A percentile compares a stretch with the other conserved stretches of the same genome.
These are phyloP conservation scores for Anastatus disparis DNA, from an alignment of 1,140 invertebrate genomes.

Conservation along the genomic window DNA sequence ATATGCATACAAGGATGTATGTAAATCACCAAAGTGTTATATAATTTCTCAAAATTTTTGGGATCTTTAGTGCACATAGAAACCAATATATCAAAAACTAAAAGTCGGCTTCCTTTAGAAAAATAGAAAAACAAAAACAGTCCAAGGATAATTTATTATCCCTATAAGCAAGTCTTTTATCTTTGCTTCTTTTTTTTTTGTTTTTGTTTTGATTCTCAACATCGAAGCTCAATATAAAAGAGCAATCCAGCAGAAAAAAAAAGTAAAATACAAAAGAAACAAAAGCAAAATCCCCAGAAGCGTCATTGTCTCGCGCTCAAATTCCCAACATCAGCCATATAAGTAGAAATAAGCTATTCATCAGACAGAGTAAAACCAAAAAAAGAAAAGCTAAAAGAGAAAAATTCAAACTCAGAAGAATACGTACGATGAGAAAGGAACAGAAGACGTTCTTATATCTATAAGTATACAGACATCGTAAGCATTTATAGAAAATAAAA, in stretches of 20 bases:
- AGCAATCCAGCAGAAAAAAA: not conserved
- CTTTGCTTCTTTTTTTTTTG: no score
- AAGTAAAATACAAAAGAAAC: no score
- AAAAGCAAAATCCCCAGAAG: slow-evolving; percentile 6
- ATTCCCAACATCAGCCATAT: slow-evolving; percentile 1
- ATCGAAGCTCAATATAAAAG: not conserved
- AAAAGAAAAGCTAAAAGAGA: not conserved
- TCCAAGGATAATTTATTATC: not conserved
- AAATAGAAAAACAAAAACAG: no score
- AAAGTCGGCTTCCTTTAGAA: no score
- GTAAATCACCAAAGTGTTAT: no score
- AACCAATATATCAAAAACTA: no score
- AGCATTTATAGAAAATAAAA: no score
- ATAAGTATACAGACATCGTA: not conserved
- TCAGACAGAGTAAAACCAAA: not conserved
- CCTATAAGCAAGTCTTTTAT: not conserved
- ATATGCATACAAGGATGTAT: no score
- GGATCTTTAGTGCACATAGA: no score
- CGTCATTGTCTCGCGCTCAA: slow-evolving; percentile 1
- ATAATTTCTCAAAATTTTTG: no score
- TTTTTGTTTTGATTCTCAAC: no score
- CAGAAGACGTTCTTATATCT: not conserved
- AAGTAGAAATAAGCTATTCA: slow-evolving; percentile 10
- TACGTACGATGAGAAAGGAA: not conserved
- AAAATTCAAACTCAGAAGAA: not conserved